Evolutionary conservation across 92 coral and sea anemone species (phyloP).

Genomic region (Anthopleura xanthogrammica): DNA sequence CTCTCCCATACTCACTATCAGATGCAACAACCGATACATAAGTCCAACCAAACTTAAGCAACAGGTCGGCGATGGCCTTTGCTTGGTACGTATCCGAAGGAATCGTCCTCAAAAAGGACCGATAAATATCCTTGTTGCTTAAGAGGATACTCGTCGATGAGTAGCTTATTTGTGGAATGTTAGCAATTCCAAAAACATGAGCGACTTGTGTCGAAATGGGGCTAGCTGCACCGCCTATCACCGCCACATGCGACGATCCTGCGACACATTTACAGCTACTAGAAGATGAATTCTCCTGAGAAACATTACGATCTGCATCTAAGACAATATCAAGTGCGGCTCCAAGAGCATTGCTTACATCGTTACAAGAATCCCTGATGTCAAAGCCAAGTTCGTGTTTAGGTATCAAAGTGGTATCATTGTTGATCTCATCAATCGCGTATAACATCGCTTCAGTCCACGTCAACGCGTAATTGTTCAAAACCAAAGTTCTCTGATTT

Average conservation of each 20-base stretch:
- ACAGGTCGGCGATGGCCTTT: constrained; percentile 84
- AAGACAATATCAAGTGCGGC: constrained; percentile 80
- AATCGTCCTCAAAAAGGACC: constrained; percentile 90
- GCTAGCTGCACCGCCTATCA: constrained; percentile 94
- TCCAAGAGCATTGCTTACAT: constrained; percentile 60
- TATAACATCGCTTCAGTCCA: constrained; percentile 98
- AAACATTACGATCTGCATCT: constrained; percentile 34
- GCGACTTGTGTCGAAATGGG: constrained; percentile 80
- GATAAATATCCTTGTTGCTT: constrained; percentile 71
- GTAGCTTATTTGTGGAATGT: constrained; percentile 93
- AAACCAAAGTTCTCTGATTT: constrained; percentile 33
- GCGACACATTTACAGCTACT: constrained; percentile 45
- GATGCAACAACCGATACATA: constrained; percentile 91
- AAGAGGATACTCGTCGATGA: constrained; percentile 91
- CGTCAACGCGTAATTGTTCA: constrained; percentile 75
- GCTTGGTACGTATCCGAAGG: constrained; percentile 98
- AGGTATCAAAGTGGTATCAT: constrained; percentile 32
- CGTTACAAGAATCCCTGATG: constrained; percentile 93
- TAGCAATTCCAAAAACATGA: constrained; percentile 67
- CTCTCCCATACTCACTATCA: constrained; percentile 93
- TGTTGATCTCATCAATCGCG: constrained; percentile 74
- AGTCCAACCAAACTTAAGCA: constrained; percentile 78
- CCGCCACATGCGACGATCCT: constrained; percentile 61
- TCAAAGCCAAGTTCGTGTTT: constrained; percentile 76
- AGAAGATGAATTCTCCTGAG: constrained; percentile 7